A percentile compares a stretch with the other conserved stretches of the same genome.
phyloP scores from a whole-genome alignment of 2,113 vertebrate species.

The Odontesthes bonariensis region DNA sequence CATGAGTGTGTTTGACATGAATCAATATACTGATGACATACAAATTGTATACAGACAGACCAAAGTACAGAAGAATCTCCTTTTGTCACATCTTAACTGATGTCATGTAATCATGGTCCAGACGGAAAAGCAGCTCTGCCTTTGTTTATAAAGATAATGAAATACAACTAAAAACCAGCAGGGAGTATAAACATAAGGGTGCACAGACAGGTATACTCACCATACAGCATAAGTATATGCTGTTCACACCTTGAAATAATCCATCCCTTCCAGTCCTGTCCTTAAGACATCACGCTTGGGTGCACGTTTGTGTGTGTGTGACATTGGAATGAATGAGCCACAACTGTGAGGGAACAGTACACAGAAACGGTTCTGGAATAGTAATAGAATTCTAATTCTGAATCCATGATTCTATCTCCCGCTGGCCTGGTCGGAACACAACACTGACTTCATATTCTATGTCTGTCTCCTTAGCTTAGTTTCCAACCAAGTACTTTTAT shows the following conservation, averaged over 20 bases:
- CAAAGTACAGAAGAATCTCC: neutral
- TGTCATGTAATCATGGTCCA: slow-evolving; percentile 45
- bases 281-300: slow-evolving; percentile 15
- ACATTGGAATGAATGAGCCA: slow-evolving; percentile 9
- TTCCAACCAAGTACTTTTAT: slow-evolving; percentile 22
- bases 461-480: slow-evolving; percentile 30
- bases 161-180: slow-evolving; percentile 14
- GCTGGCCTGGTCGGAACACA: slow-evolving; percentile 10
- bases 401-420: slow-evolving; percentile 48
- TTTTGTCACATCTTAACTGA: slow-evolving; percentile 33
- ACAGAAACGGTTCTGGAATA: slow-evolving; percentile 56
- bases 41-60: neutral
- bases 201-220: neutral
- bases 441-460: slow-evolving; percentile 56
- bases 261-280: neutral
- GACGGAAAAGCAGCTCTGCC: slow-evolving; percentile 12
- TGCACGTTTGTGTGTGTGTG: slow-evolving; percentile 2
- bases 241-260: slow-evolving; percentile 14
- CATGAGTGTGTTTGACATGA: no score
- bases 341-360: slow-evolving; percentile 32
- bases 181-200: neutral
- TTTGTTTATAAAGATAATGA: slow-evolving; percentile 1
- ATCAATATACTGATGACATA: neutral
- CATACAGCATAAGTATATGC: slow-evolving; percentile 1
- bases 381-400: slow-evolving; percentile 36